phyloP scores from a whole-genome alignment of 2,797 vertebrate genomes.

The Coracias cyanogaster region DNA sequence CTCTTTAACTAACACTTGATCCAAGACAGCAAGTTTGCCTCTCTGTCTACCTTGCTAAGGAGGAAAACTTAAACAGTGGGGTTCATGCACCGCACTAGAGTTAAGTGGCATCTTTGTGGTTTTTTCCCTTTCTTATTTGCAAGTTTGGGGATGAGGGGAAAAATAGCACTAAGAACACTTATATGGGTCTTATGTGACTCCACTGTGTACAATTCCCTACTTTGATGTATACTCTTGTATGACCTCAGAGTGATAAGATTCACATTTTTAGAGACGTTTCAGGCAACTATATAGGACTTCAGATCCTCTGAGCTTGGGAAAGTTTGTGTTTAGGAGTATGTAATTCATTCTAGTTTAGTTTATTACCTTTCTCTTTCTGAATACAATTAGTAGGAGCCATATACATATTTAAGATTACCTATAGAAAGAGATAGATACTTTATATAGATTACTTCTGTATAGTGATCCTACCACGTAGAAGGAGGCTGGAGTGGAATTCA shows the following conservation, averaged over 20 bases:
- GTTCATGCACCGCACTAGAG: background rate
- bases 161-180: background rate
- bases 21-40: background rate
- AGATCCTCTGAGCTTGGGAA: background rate
- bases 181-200: background rate
- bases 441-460: background rate
- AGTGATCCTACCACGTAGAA: background rate
- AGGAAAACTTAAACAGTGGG: background rate
- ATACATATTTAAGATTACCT: background rate
- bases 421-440: background rate
- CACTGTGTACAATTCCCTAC: background rate
- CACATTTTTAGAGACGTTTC: background rate
- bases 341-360: background rate
- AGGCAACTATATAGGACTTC: background rate
- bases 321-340: background rate
- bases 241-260: background rate
- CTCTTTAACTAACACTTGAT: background rate
- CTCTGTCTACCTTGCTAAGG: background rate
- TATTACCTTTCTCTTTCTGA: background rate
- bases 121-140: background rate
- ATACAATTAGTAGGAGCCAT: background rate
- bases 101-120: background rate
- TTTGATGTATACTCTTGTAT: background rate
- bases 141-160: background rate
- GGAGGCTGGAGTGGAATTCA: background rate